Conservation (phyloP, 2,888 invertebrate genomes). For the Heliconius aoede region DNA sequence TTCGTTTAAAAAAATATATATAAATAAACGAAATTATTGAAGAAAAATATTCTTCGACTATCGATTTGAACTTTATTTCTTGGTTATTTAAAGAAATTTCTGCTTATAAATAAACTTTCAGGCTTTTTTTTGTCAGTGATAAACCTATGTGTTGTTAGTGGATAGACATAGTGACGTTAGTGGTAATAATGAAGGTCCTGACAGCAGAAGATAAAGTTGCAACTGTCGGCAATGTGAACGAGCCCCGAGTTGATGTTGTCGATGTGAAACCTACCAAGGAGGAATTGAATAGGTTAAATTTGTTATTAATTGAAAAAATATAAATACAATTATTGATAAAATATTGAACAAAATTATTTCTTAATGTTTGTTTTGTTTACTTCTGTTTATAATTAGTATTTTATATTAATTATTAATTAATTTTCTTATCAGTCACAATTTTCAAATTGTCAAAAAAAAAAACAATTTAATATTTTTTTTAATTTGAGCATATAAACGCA, state of each 20-base stretch:
- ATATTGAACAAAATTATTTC: neutral
- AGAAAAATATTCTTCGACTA: neutral
- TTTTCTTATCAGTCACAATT: too few relatives aligned
- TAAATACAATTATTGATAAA: too few relatives aligned
- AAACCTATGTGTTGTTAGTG: constrained; percentile 38
- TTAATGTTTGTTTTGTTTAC: neutral
- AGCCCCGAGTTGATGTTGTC: constrained; percentile 65
- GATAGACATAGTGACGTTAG: neutral
- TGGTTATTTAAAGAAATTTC: neutral
- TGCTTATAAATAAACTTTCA: neutral
- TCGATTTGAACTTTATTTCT: neutral
- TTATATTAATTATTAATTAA: too few relatives aligned
- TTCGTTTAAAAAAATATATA: neutral
- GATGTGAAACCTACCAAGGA: constrained; percentile 69
- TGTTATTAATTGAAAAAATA: too few relatives aligned
- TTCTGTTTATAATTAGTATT: neutral
- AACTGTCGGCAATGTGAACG: constrained; percentile 68
- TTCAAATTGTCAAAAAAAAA: too few relatives aligned
- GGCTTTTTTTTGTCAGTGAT: neutral
- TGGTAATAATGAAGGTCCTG: constrained; percentile 73
- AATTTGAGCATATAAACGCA: too few relatives aligned
- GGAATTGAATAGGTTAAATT: constrained; percentile 73
- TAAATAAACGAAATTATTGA: neutral
- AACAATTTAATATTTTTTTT: too few relatives aligned
- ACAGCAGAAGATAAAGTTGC: constrained; percentile 70